Percentiles rank a stretch among this genome's conserved stretches.
Conservation (phyloP, 2,113 vertebrate species). For the Aepyceros melampus region DNA sequence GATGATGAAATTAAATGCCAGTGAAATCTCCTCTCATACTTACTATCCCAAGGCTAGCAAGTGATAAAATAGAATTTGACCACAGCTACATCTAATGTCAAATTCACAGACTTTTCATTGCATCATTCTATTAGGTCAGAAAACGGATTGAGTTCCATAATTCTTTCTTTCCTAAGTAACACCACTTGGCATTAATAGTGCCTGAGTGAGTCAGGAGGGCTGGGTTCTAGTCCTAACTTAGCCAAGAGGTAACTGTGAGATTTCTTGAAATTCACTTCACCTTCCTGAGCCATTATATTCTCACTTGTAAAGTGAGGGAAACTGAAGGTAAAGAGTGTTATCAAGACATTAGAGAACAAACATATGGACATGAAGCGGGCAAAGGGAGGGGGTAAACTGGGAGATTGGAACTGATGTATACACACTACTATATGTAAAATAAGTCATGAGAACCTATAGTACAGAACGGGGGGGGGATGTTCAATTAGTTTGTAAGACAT, state of each 20-base stretch:
- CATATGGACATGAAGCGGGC: background rate
- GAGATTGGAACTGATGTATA: background rate
- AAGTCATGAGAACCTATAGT: background rate
- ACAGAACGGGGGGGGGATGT: fast-evolving
- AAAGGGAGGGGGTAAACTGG: background rate
- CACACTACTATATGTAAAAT: background rate
- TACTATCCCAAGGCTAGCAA: background rate
- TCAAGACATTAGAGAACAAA: background rate
- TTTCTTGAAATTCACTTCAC: background rate
- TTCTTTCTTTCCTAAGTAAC: background rate
- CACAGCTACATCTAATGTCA: background rate
- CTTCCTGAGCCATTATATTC: background rate
- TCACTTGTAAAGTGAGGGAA: background rate
- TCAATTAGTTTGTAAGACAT: background rate
- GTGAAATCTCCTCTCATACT: background rate
- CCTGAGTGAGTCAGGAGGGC: background rate
- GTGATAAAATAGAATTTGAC: background rate
- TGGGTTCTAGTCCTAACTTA: background rate
- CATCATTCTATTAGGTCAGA: background rate
- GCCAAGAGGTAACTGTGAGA: background rate
- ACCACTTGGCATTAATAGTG: background rate
- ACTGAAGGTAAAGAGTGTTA: background rate
- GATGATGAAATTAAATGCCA: background rate
- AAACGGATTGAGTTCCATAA: background rate
- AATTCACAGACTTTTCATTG: background rate